Evolutionary conservation across 2,797 vertebrate species (phyloP), one percentile per base, ranked within the genome.

Genomic region (Sebastiscus albofasciatus): DNA sequence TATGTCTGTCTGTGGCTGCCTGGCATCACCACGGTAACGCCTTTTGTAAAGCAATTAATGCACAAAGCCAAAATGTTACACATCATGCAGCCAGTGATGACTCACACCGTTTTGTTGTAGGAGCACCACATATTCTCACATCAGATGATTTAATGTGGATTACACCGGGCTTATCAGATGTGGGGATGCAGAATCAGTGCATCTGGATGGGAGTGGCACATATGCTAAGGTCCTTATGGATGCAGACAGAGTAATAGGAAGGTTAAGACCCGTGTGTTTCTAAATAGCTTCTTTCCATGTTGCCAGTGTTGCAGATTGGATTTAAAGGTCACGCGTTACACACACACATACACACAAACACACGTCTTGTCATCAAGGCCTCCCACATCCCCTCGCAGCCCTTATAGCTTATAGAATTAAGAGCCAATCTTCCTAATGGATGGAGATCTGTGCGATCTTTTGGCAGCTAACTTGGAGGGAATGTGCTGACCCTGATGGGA

Each of bases 401-500:
- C 61, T 72, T 54, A 22, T 62, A 72, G 84, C 74, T 87, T 78
- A 86, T 73, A 83, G 87, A 92, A 90, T 94, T 89, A 90, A 91
- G 80, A 93, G 86, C 84, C 87, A 92, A 90, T 94, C 89, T 79
- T 81, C 55, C 80, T 93, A 93, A 94, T 94, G 88, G 91, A 89
- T 75, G 65, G 68, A 90, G 75, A 91, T 89, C 80, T 89, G 72
- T 56, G 67, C 85, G 74, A 86, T 91, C 64, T 82, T 82, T 86
- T 89, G 89, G 84, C 89, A 90, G 82, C 73, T 16, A 27, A 55
- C 78, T 80, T 66, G 1, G 20, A 71, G 88, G 67, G 88, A 90
- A 90, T 89, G 84, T 88, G 90, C 90, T 94, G 89, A 93, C 70
- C 86, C 72, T 29, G 29, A 70, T 79, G 81, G 74, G 67, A 65